These are phyloP conservation scores for Meriones unguiculatus DNA, from an alignment of 2,113 vertebrate species.

Conservation along the genomic window DNA sequence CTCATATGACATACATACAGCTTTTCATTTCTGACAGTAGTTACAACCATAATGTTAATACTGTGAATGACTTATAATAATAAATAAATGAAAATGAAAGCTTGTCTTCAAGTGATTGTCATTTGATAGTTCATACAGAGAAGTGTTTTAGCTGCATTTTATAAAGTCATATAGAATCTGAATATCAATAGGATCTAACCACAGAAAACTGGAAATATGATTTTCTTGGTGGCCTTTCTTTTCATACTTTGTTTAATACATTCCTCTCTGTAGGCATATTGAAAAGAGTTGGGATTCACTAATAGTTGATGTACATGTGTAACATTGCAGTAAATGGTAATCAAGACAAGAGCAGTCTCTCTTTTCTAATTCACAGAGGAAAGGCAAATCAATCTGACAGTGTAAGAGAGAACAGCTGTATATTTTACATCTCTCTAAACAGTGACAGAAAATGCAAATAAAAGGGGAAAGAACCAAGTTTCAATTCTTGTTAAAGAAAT, in stretches of 20 bases:
- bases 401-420: slow-evolving; percentile 73
- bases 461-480: slow-evolving; percentile 43
- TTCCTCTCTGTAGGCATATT: slow-evolving; percentile 71
- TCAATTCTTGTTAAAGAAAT: slow-evolving; percentile 57
- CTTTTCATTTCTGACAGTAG: background rate
- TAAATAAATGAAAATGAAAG: background rate
- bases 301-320: slow-evolving; percentile 72
- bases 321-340: slow-evolving; percentile 76
- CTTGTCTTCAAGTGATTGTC: slow-evolving; percentile 14
- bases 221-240: slow-evolving; percentile 51
- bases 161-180: slow-evolving; percentile 3
- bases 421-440: slow-evolving; percentile 71
- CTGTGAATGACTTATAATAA: too few relatives aligned
- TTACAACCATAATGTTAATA: background rate
- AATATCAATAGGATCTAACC: slow-evolving; percentile 59
- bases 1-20: background rate
- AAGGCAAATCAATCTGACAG: slow-evolving; percentile 73
- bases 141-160: background rate
- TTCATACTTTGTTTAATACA: slow-evolving; percentile 63
- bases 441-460: slow-evolving; percentile 69
- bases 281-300: slow-evolving; percentile 73
- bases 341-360: slow-evolving; percentile 74
- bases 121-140: slow-evolving; percentile 40
- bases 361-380: slow-evolving; percentile 74
- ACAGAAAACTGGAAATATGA: slow-evolving; percentile 4